phyloP scores from a whole-genome alignment of 2,113 vertebrate genomes.

The Jaculus jaculus region DNA sequence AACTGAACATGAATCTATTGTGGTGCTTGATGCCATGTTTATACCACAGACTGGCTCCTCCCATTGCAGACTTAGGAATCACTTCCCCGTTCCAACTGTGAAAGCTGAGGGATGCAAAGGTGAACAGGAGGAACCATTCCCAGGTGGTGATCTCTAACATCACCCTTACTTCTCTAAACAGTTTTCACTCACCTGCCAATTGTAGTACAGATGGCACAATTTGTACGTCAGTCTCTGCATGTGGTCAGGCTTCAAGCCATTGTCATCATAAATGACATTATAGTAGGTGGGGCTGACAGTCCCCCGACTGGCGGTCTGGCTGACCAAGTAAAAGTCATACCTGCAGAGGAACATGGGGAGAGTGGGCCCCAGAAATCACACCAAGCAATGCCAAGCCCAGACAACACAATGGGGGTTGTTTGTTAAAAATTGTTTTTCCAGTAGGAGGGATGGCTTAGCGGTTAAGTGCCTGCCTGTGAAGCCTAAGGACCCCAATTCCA shows the following conservation, averaged over 20 bases:
- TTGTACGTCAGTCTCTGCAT: constrained; percentile 84
- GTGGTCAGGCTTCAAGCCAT: constrained; percentile 82
- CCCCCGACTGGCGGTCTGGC: constrained; percentile 74
- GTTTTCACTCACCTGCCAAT: constrained; percentile 80
- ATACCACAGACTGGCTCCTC: not conserved
- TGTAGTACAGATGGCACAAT: constrained; percentile 84
- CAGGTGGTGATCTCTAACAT: not conserved
- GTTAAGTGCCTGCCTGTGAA: no score
- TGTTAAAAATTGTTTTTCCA: accelerated
- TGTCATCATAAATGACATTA: constrained; percentile 82
- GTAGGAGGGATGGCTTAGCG: no score
- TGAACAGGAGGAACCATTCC: not conserved
- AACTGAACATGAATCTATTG: not conserved
- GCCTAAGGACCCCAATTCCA: no score
- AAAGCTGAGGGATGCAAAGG: not conserved
- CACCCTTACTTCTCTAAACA: not conserved
- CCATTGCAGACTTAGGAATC: not conserved
- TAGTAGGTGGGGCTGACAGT: constrained; percentile 82
- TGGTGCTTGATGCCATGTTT: not conserved
- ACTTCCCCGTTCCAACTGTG: not conserved
- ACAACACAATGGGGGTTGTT: accelerated
- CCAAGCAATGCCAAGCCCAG: not conserved
- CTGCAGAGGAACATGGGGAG: constrained; percentile 49
- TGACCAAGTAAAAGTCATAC: constrained; percentile 85
- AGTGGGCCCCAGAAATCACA: not conserved